Base-by-base conservation (phyloP, 2,797 vertebrate genomes). In the Sebastes elongatus region DNA sequence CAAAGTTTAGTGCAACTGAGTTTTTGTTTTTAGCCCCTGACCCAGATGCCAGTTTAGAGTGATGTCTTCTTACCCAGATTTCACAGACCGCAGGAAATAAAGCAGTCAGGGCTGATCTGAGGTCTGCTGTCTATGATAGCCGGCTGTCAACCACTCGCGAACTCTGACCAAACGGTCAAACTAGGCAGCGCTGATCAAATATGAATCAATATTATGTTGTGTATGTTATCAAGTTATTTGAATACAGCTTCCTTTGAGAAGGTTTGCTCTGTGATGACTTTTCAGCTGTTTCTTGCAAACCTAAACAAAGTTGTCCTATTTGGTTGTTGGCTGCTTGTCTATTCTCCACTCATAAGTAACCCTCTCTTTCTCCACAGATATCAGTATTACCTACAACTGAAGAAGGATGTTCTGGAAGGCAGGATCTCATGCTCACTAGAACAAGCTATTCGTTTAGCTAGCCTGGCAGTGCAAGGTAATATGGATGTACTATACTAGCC, bases 371-470 rank as follows among this genome's bases (percentile, higher is more conserved):
- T 71, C 55, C 74, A 63, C 94, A 99, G 98, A 94, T 99, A 99
- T 96, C 99, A 99, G 97, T 99, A 99, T 98, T 99, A 99, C 87
- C 95, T 99, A 35, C 98, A 99, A 77, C 86, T 99, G 89, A 99
- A 99, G 95, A 99, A 99, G 92, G 98, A 99, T 88, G 95, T 99
- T 92, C 94, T 99, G 93, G 99, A 99, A 88, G 98, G 98, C 78
- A 97, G 94, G 91, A 97, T 99, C 95, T 96, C 97, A 59, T 99
- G 98, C 92, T 96, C 97, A 1, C 90, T 98, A 77, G 98, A 99
- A 74, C 98, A 99, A 95, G 97, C 97, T 74, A 94, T 99, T 90
- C 97, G 96, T 76, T 94, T 99, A 94, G 99, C 98, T 81, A 97
- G 97, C 86, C 95, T 99, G 91, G 98, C 98, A 82, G 98, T 99